phyloP scores from a whole-genome alignment of 2,888 invertebrate genomes.

The Sesia bembeciformis region DNA sequence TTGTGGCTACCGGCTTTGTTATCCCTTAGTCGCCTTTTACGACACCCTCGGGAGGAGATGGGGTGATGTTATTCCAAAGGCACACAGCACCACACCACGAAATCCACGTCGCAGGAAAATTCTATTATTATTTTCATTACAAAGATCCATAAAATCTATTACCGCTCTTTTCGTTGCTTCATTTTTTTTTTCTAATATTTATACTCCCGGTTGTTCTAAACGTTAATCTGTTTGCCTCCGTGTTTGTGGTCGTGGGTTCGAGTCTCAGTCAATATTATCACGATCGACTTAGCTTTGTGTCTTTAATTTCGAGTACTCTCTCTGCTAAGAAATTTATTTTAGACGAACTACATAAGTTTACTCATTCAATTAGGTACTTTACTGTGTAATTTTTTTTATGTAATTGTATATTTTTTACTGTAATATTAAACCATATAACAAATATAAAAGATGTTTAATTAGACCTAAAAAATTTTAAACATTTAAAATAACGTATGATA shows the following conservation, averaged over 20 bases:
- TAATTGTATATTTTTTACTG: not conserved
- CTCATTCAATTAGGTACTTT: not conserved
- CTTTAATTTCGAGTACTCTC: slow-evolving; percentile 21
- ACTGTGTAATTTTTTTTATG: not conserved
- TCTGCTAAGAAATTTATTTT: slow-evolving; percentile 6
- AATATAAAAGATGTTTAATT: not conserved
- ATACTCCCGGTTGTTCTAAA: not conserved
- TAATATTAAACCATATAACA: not conserved
- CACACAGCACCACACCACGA: no score
- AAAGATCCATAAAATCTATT: no score
- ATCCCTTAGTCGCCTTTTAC: no score
- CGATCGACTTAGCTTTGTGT: slow-evolving; percentile 29
- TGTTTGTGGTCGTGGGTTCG: slow-evolving; percentile 45
- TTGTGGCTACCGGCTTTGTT: no score
- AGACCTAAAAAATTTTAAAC: not conserved
- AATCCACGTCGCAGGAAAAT: no score
- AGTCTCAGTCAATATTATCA: slow-evolving; percentile 50
- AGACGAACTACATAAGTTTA: not conserved
- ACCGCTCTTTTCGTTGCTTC: no score
- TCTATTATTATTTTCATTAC: no score
- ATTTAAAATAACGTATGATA: no score
- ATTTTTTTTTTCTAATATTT: no score
- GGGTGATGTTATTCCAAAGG: no score
- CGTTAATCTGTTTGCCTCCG: slow-evolving; percentile 9
- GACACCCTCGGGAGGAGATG: no score